Evolutionary conservation across 1,140 invertebrate genomes (phyloP).

Genomic region (Drosophila asahinai): DNA sequence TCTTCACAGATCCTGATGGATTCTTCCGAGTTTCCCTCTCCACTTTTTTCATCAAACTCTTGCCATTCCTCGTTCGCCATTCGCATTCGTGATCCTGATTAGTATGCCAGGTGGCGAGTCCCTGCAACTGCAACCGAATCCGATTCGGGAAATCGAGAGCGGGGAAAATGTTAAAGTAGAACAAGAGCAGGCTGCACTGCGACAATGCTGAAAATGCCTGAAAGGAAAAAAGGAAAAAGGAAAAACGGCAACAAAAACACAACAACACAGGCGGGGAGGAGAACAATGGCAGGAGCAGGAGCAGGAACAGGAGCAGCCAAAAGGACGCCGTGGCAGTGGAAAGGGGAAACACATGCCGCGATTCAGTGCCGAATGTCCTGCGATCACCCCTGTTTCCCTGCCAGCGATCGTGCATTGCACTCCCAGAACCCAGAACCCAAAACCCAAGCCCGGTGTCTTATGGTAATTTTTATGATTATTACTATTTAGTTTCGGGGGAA

Average conservation of each 20-base stretch:
- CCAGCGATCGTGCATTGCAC: not conserved
- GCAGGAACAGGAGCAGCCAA: constrained; percentile 7
- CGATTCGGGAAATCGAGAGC: constrained; percentile 12
- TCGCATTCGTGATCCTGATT: constrained; percentile 50
- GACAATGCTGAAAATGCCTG: constrained; percentile 39
- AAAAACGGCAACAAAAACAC: constrained; percentile 44
- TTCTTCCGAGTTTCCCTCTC: no score
- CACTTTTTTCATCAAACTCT: not conserved
- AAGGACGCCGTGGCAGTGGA: constrained; percentile 1
- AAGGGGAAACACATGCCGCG: constrained; percentile 70
- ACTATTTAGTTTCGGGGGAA: constrained; percentile 60
- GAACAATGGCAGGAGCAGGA: constrained; percentile 3
- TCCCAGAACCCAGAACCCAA: not conserved
- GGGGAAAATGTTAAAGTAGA: not conserved
- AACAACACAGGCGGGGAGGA: constrained; percentile 1
- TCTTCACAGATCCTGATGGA: not conserved
- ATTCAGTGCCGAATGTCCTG: constrained; percentile 56
- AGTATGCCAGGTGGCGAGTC: constrained; percentile 63
- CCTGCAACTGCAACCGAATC: constrained; percentile 34
- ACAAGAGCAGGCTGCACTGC: constrained; percentile 29
- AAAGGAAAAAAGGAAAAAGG: constrained; percentile 11
- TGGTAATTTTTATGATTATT: constrained; percentile 78
- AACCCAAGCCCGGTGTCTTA: constrained; percentile 55
- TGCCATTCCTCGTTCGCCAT: constrained; percentile 1
- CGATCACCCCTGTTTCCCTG: constrained; percentile 6